Evolutionary conservation across 2,113 vertebrate genomes (phyloP), one percentile per base, ranked within the genome.

Genomic region (Myrmecobius fasciatus): DNA sequence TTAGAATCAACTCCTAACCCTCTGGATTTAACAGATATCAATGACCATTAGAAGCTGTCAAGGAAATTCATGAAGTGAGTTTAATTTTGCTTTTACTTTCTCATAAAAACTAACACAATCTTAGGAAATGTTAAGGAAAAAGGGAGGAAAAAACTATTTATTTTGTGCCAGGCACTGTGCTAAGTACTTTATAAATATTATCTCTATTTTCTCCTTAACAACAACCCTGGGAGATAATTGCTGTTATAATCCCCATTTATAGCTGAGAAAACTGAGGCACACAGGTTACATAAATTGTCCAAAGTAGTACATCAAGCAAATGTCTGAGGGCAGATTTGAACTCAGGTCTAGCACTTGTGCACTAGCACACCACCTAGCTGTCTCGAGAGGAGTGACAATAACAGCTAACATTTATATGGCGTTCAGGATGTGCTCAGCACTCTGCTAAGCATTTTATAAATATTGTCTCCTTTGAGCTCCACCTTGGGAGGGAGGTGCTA

Each of bases 21-120:
- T 94, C 89, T 36, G 3, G 25, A 75, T 88, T 46, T 28, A 49
- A 48, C 75, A 31, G 91, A 96, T 92, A 4, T 10, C 89, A 3
- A 28, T 75, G 8, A 93, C 53, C 92, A 91, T 91, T 95, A n/a
- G 67, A 93, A 46, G 8, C 60, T 1, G 56, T 91, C 92, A 88
- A 54, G 49, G 75, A 89, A 43, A 56, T 90, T 48, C 22, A 17
- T 88, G 47, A 89, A 88, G 9, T 46, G 93, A 52, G 22, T 49
- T 83, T 43, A 43, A 83, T 83, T 83, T 43, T 83, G 5, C 43
- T 83, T 83, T 83, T 83, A 83, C 36, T n/a, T 83, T 22, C 36
- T 83, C 67, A 43, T 83, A 83, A 83, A n/a, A 83, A 26, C 36
- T 20, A 43, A 83, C 36, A 83, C n/a, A 83, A 83, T 43, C 67